Base-by-base conservation (phyloP, 2,797 vertebrate species). In the Tenualosa ilisha region DNA sequence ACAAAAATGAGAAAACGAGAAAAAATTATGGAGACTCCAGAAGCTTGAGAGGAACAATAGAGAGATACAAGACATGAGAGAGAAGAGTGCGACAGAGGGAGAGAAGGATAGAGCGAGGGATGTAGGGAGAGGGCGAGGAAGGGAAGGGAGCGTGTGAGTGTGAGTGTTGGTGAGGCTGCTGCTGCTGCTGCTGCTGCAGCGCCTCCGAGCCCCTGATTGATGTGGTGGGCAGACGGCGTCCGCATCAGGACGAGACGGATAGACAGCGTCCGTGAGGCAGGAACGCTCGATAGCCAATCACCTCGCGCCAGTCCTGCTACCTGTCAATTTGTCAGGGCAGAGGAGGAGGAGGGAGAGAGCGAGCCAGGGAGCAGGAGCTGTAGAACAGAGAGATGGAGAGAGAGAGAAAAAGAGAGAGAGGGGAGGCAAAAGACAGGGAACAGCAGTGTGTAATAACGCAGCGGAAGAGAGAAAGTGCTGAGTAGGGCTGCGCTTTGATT, bases 391-490 rank as follows among this genome's bases (percentile, higher is more conserved):
- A 93, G 93, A 94, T 86, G 72, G 85, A 79, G 72, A 61, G 81
- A 87, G 83, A 91, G 92, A 93, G 93, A 94, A 31, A 31, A 83
- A 81, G 84, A 75, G 61, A 61, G 82, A 83, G 84, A 85, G 89
- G 83, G 82, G 83, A 20, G 37, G 68, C 31, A 83, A 81, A 75
- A 84, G 87, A 84, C 86, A 54, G 61, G 56, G 93, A 94, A 91
- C 89, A 87, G 90, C 92, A 92, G 86, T 82, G 91, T 93, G 86
- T 96, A 96, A 96, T 97, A 95, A 96, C 93, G 91, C 94, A 96
- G 94, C 89, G 91, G 92, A 93, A 93, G 91, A 75, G 90, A 93
- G 93, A 97, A 96, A 96, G 93, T 92, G 97, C 97, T 97, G 96
- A 97, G 95, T 93, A 88, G 72, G 90, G 89, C 92, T 90, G 88